Base-by-base conservation (phyloP, 2,113 vertebrate species). In the Heliornis fulica region DNA sequence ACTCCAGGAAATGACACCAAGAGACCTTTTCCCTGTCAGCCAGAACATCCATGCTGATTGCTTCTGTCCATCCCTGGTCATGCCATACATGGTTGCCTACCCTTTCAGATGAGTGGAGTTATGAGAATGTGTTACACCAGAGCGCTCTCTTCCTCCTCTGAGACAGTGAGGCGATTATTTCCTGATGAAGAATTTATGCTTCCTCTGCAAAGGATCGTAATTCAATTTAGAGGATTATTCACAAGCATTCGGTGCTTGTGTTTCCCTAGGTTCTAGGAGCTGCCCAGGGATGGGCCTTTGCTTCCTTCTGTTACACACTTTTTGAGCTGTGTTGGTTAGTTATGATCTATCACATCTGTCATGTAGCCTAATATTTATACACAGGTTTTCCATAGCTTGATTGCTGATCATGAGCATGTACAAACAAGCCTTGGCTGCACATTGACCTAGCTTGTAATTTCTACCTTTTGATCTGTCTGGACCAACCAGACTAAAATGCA, bases 391-490 rank as follows among this genome's bases (percentile, higher is more conserved):
- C 71, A 50, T 29, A 54, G 36, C 32, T 46, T 25, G 28, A 38
- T 9, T 69, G n/a, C 31, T 31, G 32, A 8, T 9, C 9, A 8
- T 43, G 76, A 41, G 40, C 15, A 8, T 10, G 15, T n/a, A 57
- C 50, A 45, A 56, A 77, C 25, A 32, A 23, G 34, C 60, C 3
- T 1, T 22, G 50, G 45, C 50, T 1, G 2, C 17, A 32, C 0
- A 0, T 40, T 56, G 63, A 28, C 26, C 23, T 26, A 69, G 31
- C 26, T 78, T 36, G 13, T 59, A 17, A 29, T 32, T 32, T 68
- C n/a, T 64, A 31, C 25, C 13, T 71, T 40, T 51, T 54, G 51
- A 70, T 11, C 70, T 41, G 17, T 29, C 46, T 60, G 26, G 5
- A 83, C 40, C 50, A 76, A 5, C n/a, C 36, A 65, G 29, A 13